Evolutionary conservation across 2,888 invertebrate genomes (phyloP).

Genomic region (Hylaea fasciaria): DNA sequence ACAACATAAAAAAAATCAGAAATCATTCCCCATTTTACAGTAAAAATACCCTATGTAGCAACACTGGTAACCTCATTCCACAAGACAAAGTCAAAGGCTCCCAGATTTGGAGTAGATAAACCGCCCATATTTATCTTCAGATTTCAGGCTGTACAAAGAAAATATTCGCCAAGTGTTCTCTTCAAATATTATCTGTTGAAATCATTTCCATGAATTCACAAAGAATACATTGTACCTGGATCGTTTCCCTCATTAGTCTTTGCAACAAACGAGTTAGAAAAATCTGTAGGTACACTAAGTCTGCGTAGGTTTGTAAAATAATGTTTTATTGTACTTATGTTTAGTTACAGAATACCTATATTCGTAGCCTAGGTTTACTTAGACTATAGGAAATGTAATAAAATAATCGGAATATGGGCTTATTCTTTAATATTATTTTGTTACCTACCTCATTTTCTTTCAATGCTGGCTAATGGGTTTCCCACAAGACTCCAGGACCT

Average conservation of each 20-base stretch:
- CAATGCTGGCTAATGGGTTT: too few relatives aligned
- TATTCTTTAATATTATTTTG: too few relatives aligned
- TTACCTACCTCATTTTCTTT: too few relatives aligned
- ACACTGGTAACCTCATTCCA: conserved; percentile 4
- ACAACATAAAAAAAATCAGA: too few relatives aligned
- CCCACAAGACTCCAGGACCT: too few relatives aligned
- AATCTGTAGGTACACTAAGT: not conserved
- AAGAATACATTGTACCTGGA: conserved; percentile 31
- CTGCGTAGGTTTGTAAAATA: not conserved
- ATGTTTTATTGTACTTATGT: too few relatives aligned
- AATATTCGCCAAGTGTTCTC: conserved; percentile 22
- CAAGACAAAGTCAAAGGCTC: conserved; percentile 9
- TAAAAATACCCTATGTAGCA: not conserved
- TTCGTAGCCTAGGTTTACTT: too few relatives aligned
- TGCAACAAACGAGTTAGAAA: conserved; percentile 9
- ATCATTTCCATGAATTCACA: conserved; percentile 32
- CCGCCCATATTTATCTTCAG: conserved; percentile 10
- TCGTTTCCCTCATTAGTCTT: conserved; percentile 30
- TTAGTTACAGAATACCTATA: too few relatives aligned
- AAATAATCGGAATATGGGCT: too few relatives aligned
- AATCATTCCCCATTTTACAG: too few relatives aligned
- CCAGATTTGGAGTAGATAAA: conserved; percentile 19
- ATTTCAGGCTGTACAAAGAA: conserved; percentile 19
- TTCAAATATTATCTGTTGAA: conserved; percentile 30
- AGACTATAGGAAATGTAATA: too few relatives aligned